phyloP scores from a whole-genome alignment of 2,113 vertebrate genomes.

The Malurus elegans region DNA sequence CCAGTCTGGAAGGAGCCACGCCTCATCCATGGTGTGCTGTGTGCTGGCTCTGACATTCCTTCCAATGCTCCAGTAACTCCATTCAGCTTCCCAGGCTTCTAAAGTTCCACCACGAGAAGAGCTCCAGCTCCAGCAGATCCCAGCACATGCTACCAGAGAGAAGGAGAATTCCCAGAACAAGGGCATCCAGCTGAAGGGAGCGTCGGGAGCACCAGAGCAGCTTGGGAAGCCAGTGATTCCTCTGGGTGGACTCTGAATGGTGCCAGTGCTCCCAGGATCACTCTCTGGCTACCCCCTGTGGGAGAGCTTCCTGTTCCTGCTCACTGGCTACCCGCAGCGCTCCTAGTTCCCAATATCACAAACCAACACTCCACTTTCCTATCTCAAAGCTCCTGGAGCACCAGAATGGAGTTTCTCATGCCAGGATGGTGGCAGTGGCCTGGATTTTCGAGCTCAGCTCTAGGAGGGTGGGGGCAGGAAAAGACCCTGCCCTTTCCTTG shows the following conservation, averaged over 20 bases:
- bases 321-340: neutral
- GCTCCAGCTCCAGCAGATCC: neutral
- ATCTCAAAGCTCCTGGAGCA: neutral
- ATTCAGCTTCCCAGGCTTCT: neutral
- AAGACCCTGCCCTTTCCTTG: neutral
- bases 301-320: neutral
- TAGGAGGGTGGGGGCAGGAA: neutral
- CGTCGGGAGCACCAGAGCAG: neutral
- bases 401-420: neutral
- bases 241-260: neutral
- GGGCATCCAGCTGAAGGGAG: rapidly evolving
- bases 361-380: neutral
- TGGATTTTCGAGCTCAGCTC: neutral
- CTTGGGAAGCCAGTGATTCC: neutral
- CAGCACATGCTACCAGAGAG: rapidly evolving
- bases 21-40: neutral
- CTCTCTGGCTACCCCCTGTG: neutral
- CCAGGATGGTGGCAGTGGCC: too few species aligned
- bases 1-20: too few species aligned
- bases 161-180: neutral
- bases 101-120: neutral
- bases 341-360: neutral
- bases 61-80: too few species aligned
- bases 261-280: neutral
- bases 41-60: neutral